Base-by-base conservation (phyloP, 2,888 invertebrate species). In the Lithophane semibrunnea region DNA sequence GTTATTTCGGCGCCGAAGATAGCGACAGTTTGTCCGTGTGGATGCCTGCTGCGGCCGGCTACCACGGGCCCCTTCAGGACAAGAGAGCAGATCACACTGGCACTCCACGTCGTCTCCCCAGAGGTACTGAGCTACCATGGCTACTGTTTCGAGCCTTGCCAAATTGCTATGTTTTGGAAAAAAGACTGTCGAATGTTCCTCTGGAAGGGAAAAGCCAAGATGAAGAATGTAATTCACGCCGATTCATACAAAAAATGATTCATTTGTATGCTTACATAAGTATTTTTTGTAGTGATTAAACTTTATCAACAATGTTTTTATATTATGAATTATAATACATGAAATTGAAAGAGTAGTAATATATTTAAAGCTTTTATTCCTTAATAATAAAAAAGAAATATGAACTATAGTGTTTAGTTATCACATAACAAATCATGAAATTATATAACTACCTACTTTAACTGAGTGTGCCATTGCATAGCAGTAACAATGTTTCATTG, bases 151-250 rank as follows among this genome's bases (percentile, higher is more conserved):
- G 96, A 97, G 24, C 93, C 97, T 0, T 96, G 93, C 70, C 97
- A 98, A 89, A 97, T 98, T 77, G 97, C 98, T 1, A 96, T 96
- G 89, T 96, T 97, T 80, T 98, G 98, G 97, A 98, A 98, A 90
- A 98, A 98, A 91, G 98, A 98, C 88, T 98, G 97, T 83, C 95
- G 98, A 88, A 98, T 97, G 95, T 98, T 98, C 96, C 93, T 98
- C 73, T 98, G 97, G 97, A 97, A 97, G 90, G 96, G 96, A 52
- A 92, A 93, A 84, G 91, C 94, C 52, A 94, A 93, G 90, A 90
- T 90, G 86, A 94, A 94, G 87, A 92, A 92, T 74, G 93, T 92
- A 4, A 91, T 93, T 63, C 89, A 92, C 60, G 93, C 92, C 0
- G 92, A 94, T 65, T 92, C 92, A 5, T 89, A 92, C 77, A 93